phyloP scores from a whole-genome alignment of 2,113 vertebrate genomes.

The Eretmochelys imbricata region DNA sequence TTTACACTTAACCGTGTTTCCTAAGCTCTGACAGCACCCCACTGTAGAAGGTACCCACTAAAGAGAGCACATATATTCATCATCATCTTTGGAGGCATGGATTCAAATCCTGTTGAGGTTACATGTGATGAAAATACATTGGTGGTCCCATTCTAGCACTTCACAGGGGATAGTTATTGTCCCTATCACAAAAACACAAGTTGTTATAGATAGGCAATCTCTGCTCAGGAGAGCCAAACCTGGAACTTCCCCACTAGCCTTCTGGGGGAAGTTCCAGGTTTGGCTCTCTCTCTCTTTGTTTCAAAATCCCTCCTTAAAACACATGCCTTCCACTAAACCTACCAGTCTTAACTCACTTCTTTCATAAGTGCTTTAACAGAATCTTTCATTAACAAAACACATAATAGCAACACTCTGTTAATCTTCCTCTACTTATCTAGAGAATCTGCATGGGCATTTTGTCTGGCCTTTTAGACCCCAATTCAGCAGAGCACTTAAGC shows the following conservation, averaged over 20 bases:
- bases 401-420: neutral
- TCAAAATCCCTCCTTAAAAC: conserved; percentile 28
- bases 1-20: neutral
- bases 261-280: too few species aligned
- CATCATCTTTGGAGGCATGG: fast-evolving
- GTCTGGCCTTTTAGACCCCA: neutral
- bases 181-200: neutral
- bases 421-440: neutral
- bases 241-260: conserved; percentile 39
- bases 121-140: neutral
- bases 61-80: neutral
- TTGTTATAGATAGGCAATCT: conserved; percentile 47
- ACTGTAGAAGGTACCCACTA: neutral
- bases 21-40: neutral
- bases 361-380: neutral
- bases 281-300: neutral
- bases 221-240: conserved; percentile 21
- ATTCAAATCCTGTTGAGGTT: neutral
- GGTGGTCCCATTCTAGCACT: neutral
- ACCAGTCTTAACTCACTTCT: neutral
- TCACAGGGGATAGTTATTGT: neutral
- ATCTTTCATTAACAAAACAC: neutral
- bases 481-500: neutral
- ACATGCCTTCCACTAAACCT: conserved; percentile 15
- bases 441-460: neutral